A percentile compares a stretch with the other conserved stretches of the same genome.
Conservation (phyloP, 2,888 invertebrate species). For the Parthenolecanium corni region DNA sequence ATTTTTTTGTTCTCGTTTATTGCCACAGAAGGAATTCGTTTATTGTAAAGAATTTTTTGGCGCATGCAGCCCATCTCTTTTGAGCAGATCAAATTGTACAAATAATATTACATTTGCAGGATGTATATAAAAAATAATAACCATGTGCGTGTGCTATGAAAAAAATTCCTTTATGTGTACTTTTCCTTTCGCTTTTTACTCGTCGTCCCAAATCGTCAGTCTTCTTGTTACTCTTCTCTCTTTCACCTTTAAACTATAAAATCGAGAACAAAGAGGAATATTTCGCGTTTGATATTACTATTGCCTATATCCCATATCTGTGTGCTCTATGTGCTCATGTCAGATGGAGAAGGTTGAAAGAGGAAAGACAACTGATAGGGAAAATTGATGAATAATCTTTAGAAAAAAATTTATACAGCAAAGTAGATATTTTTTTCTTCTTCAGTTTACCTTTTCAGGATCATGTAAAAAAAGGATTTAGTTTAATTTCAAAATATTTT, state of each 20-base stretch:
- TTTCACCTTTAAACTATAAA: slow-evolving; percentile 27
- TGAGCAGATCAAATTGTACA: slow-evolving; percentile 3
- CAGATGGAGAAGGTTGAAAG: neutral
- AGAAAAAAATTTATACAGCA: neutral
- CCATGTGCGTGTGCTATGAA: slow-evolving; percentile 24
- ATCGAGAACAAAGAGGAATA: slow-evolving; percentile 25
- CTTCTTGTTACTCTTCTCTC: neutral
- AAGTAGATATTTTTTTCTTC: neutral
- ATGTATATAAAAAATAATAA: slow-evolving; percentile 29
- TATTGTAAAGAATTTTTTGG: slow-evolving; percentile 16
- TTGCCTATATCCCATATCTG: neutral
- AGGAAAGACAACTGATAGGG: neutral
- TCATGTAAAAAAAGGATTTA: no score
- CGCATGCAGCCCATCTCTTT: neutral
- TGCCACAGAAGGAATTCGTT: slow-evolving; percentile 7
- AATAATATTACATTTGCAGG: neutral
- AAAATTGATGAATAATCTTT: slow-evolving; percentile 18
- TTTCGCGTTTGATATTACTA: slow-evolving; percentile 26
- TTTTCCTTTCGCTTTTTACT: slow-evolving; percentile 8
- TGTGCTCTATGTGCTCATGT: neutral
- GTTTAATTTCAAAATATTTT: no score
- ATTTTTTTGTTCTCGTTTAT: neutral
- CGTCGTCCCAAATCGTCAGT: no score
- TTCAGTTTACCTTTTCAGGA: no score
- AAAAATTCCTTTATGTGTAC: slow-evolving; percentile 24